These are phyloP conservation scores for Phrynocephalus forsythii DNA, from an alignment of 2,797 vertebrate species.

Conservation along the genomic window DNA sequence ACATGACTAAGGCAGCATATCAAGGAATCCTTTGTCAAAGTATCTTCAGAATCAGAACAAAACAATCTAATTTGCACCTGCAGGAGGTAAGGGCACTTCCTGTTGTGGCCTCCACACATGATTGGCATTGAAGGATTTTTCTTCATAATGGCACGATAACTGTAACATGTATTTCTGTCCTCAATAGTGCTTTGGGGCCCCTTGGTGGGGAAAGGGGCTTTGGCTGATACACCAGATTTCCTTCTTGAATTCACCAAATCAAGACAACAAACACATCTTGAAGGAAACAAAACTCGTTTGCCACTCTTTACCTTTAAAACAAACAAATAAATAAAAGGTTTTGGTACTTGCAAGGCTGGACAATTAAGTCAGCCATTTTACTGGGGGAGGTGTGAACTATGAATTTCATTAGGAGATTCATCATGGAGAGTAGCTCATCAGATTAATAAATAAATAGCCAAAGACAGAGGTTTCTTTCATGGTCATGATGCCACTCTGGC, in stretches of 20 bases:
- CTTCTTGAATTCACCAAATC: rapidly evolving
- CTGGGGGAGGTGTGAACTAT: conserved; percentile 27
- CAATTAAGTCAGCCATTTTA: conserved; percentile 50
- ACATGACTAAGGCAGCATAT: too few relatives aligned
- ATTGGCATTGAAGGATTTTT: not conserved
- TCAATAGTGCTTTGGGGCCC: not conserved
- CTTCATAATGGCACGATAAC: not conserved
- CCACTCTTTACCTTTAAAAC: not conserved
- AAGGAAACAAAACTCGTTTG: conserved; percentile 24
- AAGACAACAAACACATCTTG: conserved; percentile 16
- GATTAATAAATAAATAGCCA: conserved; percentile 43
- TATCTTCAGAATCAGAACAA: too few relatives aligned
- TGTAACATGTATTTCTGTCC: too few relatives aligned
- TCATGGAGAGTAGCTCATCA: conserved; percentile 44
- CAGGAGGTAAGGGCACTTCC: too few relatives aligned
- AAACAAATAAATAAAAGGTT: not conserved
- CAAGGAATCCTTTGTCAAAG: too few relatives aligned
- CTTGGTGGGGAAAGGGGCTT: not conserved
- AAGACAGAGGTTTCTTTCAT: conserved; percentile 47
- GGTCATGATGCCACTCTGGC: conserved; percentile 7
- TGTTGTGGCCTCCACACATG: too few relatives aligned
- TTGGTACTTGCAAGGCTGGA: conserved; percentile 23
- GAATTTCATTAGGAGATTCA: conserved; percentile 27
- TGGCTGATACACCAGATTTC: conserved; percentile 22
- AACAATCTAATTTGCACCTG: too few relatives aligned